Evolutionary conservation across 2,113 vertebrate genomes (phyloP).

Genomic region (Mus musculus): GRCm39 chr11:56460001-56460500

Average conservation of each 20-base stretch:
- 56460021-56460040: not conserved
- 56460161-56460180: not conserved
- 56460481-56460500: not conserved
- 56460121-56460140: not conserved
- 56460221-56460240: too few relatives aligned
- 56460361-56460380: not conserved
- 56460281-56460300: not conserved
- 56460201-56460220: not conserved
- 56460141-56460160: not conserved
- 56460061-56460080: too few relatives aligned
- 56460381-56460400: not conserved
- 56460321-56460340: not conserved
- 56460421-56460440: not conserved
- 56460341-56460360: not conserved
- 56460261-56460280: not conserved
- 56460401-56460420: not conserved
- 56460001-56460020: not conserved
- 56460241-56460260: not conserved
- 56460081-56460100: not conserved
- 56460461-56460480: not conserved
- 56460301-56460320: not conserved
- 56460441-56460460: not conserved
- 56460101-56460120: accelerated
- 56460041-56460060: not conserved
- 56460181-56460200: not conserved